Evolutionary conservation across 2,797 vertebrate genomes (phyloP).

Genomic region (Cyprinodon diabolis): DNA sequence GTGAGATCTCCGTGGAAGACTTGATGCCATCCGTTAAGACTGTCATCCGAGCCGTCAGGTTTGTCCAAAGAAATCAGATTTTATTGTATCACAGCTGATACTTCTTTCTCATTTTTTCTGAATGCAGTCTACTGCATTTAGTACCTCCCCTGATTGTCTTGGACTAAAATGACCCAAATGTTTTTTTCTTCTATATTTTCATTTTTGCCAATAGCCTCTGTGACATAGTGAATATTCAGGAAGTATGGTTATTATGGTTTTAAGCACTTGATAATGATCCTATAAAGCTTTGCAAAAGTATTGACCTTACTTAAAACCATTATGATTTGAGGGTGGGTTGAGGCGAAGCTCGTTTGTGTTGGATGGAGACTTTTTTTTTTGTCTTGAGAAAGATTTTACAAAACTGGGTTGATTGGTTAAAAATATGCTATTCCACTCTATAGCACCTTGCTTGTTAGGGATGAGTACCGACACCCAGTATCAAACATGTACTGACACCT

Average conservation of each 20-base stretch:
- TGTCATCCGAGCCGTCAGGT: slow-evolving; percentile 97
- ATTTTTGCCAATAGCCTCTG: slow-evolving; percentile 7
- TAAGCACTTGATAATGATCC: not conserved
- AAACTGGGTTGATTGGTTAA: too few species aligned
- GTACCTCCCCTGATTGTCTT: not conserved
- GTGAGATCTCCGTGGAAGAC: slow-evolving; percentile 94
- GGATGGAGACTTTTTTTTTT: too few species aligned
- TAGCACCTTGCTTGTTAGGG: too few species aligned
- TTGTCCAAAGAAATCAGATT: slow-evolving; percentile 49
- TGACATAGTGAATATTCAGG: not conserved
- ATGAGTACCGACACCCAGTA: too few species aligned
- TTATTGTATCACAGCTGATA: not conserved
- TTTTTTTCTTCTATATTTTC: slow-evolving; percentile 11
- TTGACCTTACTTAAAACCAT: not conserved
- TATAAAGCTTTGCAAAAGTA: not conserved
- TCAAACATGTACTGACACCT: too few species aligned
- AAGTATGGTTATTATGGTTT: not conserved
- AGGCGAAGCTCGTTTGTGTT: too few species aligned
- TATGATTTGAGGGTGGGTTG: too few species aligned
- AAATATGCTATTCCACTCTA: too few species aligned
- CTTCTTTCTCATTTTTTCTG: not conserved
- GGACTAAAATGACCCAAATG: slow-evolving; percentile 6
- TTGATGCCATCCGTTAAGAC: slow-evolving; percentile 92
- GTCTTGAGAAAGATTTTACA: too few species aligned
- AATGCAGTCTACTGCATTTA: not conserved